phyloP scores from a whole-genome alignment of 2,113 vertebrate species.

The Cavia porcellus region DNA sequence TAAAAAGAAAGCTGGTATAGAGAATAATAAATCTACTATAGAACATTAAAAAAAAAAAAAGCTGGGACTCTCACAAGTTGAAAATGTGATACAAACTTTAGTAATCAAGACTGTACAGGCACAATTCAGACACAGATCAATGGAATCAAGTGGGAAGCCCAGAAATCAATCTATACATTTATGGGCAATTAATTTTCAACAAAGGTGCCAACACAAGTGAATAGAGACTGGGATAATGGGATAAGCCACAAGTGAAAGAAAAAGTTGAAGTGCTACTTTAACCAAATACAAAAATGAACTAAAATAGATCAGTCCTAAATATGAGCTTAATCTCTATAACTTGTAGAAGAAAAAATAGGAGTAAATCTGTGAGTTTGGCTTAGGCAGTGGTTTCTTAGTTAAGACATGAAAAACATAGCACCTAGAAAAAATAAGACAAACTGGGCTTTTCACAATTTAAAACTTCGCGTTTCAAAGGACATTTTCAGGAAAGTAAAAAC shows the following conservation, averaged over 20 bases:
- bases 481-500: neutral
- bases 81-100: conserved; percentile 6
- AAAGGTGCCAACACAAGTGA: neutral
- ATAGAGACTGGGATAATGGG: neutral
- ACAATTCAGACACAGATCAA: neutral
- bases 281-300: neutral
- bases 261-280: neutral
- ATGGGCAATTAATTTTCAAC: neutral
- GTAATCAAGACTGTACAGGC: neutral
- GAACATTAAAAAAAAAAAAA: too few relatives aligned
- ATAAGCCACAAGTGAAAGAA: neutral
- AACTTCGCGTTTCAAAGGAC: neutral
- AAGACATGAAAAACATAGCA: neutral
- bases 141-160: neutral
- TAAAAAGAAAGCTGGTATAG: too few relatives aligned
- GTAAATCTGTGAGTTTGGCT: neutral
- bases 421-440: neutral
- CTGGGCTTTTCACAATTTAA: conserved; percentile 10
- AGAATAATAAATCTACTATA: too few relatives aligned
- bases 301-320: neutral
- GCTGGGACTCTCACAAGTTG: neutral
- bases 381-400: neutral
- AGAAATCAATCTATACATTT: neutral
- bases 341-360: neutral
- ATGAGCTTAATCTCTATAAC: neutral